These are phyloP conservation scores for Sprattus sprattus DNA, from an alignment of 2,113 vertebrate genomes.

Conservation along the genomic window DNA sequence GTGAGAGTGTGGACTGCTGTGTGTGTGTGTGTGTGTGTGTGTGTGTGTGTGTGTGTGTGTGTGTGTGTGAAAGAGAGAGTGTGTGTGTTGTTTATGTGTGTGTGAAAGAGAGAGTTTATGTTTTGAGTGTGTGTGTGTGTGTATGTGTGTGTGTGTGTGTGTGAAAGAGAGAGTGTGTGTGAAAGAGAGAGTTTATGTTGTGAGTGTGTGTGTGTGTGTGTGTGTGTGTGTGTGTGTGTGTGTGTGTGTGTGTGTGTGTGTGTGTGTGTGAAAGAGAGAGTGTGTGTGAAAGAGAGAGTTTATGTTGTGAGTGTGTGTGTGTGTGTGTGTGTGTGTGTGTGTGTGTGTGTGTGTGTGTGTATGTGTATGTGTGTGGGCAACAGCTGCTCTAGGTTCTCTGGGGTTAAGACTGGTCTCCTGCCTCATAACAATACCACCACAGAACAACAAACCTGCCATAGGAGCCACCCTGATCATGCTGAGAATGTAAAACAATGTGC, in stretches of 20 bases:
- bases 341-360: too few species aligned
- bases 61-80: neutral
- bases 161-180: too few species aligned
- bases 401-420: neutral
- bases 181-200: too few species aligned
- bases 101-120: too few species aligned
- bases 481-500: neutral
- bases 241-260: too few species aligned
- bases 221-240: too few species aligned
- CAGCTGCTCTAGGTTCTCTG: neutral
- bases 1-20: neutral
- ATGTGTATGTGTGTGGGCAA: neutral
- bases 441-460: neutral
- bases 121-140: neutral
- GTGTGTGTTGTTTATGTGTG: too few species aligned
- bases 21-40: too few species aligned
- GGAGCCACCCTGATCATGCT: neutral
- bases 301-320: neutral
- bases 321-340: neutral
- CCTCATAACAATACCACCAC: neutral
- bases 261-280: too few species aligned
- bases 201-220: neutral
- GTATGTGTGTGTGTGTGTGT: neutral
- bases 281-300: too few species aligned
- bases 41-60: neutral